These are phyloP conservation scores for Girardinichthys multiradiatus DNA, from an alignment of 2,113 vertebrate genomes.

Conservation along the genomic window DNA sequence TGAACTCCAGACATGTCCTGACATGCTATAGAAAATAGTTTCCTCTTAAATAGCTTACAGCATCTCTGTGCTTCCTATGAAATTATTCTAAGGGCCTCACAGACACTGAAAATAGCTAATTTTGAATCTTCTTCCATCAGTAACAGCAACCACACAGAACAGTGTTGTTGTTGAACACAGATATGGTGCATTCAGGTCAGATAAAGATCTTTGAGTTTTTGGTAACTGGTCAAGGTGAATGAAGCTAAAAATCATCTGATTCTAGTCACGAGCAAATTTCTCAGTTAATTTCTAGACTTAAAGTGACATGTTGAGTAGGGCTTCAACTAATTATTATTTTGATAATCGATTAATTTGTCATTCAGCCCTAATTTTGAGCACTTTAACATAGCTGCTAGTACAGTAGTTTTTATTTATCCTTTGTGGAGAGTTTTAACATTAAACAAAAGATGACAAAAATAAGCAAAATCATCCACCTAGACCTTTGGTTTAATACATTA, in stretches of 20 bases:
- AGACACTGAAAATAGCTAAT: neutral
- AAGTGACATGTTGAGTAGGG: too few relatives aligned
- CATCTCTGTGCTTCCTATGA: neutral
- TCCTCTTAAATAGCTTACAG: too few relatives aligned
- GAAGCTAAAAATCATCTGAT: neutral
- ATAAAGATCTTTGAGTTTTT: too few relatives aligned
- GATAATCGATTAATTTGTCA: too few relatives aligned
- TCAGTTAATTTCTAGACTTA: too few relatives aligned
- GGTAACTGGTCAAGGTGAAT: neutral
- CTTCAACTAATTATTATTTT: too few relatives aligned
- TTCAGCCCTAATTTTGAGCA: too few relatives aligned
- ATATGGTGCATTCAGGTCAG: neutral
- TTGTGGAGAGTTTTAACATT: neutral
- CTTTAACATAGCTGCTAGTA: too few relatives aligned
- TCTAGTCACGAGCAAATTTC: neutral
- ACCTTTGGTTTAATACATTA: neutral
- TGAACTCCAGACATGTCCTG: neutral
- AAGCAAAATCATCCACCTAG: neutral
- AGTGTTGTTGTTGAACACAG: neutral
- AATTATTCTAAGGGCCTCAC: neutral
- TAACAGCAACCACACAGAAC: neutral
- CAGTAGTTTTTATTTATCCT: neutral
- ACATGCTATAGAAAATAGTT: neutral
- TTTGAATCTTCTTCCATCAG: too few relatives aligned
- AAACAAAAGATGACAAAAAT: neutral